Conservation (phyloP, 2,113 vertebrate species). For the Ia io region DNA sequence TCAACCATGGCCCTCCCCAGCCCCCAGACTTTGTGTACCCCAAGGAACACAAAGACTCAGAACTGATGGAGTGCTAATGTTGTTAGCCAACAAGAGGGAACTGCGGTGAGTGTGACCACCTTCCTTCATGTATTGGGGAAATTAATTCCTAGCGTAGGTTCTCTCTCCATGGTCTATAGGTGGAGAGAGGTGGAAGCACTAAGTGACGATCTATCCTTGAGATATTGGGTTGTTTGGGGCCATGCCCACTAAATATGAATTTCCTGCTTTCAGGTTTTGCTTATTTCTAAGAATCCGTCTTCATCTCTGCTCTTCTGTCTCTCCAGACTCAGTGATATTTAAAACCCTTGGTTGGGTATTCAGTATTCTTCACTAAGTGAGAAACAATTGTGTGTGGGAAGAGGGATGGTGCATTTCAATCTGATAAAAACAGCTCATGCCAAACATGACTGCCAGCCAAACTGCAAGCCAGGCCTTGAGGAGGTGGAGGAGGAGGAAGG, state of each 20-base stretch:
- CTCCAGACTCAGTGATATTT: not conserved
- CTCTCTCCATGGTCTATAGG: not conserved
- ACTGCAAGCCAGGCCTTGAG: not conserved
- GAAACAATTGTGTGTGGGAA: not conserved
- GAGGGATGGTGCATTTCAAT: not conserved
- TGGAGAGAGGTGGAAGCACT: not conserved
- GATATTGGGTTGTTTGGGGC: not conserved
- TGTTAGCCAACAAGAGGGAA: not conserved
- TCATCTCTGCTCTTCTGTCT: not conserved
- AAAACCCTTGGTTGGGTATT: not conserved
- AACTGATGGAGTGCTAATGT: too few relatives aligned
- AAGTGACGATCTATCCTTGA: not conserved
- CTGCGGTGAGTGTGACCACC: not conserved
- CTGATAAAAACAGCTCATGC: not conserved
- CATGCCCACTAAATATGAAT: not conserved
- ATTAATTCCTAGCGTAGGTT: not conserved
- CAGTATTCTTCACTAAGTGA: not conserved
- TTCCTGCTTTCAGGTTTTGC: not conserved
- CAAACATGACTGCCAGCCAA: not conserved
- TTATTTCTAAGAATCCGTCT: not conserved
- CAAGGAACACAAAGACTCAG: not conserved
- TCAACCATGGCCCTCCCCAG: not conserved
- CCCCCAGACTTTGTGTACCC: not conserved
- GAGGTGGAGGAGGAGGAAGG: not conserved
- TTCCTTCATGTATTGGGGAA: not conserved